Base-by-base conservation (phyloP, 2,113 vertebrate species). In the Onychostruthus taczanowskii region DNA sequence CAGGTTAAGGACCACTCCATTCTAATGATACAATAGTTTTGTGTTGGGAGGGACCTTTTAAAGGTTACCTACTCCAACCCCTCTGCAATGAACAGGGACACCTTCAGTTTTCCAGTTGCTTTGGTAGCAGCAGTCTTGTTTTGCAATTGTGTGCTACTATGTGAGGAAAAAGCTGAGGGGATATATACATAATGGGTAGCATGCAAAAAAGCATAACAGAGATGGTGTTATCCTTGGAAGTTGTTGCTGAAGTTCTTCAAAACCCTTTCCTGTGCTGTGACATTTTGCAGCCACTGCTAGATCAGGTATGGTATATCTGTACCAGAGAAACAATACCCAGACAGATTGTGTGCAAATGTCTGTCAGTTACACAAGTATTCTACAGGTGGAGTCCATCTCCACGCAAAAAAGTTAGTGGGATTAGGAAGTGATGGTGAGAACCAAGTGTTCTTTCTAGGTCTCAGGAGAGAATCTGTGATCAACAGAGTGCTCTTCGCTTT, bases 21-120 rank as follows among this genome's bases (percentile, higher is more conserved):
- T 90, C 52, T 53, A 28, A 21, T 74, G 11, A 37, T 3, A 37
- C 31, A 37, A 21, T 10, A 49, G 14, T 70, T 90, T 49, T 76
- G 79, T 28, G 21, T 43, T 55, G 55, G n/a, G 39, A 62, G 47
- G 31, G 55, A 28, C 21, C 22, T 77, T 62, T 56, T 43, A 62
- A 56, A 70, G 49, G 63, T 77, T 39, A n/a, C 26, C 35, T 28
- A 33, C 8, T 55, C 35, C 49, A 84, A 12, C 10, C 10, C 7
- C 18, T 55, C 18, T 70, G 31, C 49, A 24, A 3, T 43, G 63
- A 56, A 17, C 27, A 49, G 55, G 26, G 41, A 41, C 12, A 33
- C 33, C 33, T 91, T 66, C 8, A 5, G 11, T 76, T 59, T 69
- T 46, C 16, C 35, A 14, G 0, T 55, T 0, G 2, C 17, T 5